Conservation (phyloP, 2,888 invertebrate species). For the Syrphus vitripennis region DNA sequence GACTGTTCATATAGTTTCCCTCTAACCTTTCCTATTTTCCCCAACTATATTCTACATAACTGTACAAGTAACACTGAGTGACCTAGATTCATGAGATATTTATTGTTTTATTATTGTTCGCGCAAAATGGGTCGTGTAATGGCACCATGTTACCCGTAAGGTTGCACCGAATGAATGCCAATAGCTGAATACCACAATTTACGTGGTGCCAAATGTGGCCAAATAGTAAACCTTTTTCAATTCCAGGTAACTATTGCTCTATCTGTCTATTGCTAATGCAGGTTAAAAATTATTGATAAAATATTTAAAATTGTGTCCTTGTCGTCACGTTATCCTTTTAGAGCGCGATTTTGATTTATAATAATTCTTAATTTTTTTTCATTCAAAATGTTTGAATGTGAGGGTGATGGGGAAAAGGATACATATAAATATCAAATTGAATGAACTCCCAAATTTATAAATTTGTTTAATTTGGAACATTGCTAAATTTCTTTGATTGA, state of each 20-base stretch:
- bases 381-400: background rate
- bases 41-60: background rate
- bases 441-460: no score
- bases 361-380: no score
- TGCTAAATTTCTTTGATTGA: no score
- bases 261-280: background rate
- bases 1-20: background rate
- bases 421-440: background rate
- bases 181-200: slow-evolving; percentile 3
- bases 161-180: slow-evolving; percentile 30
- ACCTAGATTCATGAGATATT: slow-evolving; percentile 57
- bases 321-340: slow-evolving; percentile 52
- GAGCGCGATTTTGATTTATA: slow-evolving; percentile 60
- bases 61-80: background rate
- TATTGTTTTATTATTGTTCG: slow-evolving; percentile 51
- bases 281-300: slow-evolving; percentile 57
- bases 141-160: slow-evolving; percentile 38
- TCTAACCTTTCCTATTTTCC: background rate
- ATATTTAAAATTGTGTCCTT: slow-evolving; percentile 57
- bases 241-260: background rate
- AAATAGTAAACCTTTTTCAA: slow-evolving; percentile 16
- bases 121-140: slow-evolving; percentile 42
- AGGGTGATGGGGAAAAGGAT: background rate
- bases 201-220: slow-evolving; percentile 63
- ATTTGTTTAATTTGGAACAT: no score